Evolutionary conservation across 2,888 invertebrate genomes (phyloP), one percentile per base, ranked within the genome.

Genomic region (Scaeva pyrastri): DNA sequence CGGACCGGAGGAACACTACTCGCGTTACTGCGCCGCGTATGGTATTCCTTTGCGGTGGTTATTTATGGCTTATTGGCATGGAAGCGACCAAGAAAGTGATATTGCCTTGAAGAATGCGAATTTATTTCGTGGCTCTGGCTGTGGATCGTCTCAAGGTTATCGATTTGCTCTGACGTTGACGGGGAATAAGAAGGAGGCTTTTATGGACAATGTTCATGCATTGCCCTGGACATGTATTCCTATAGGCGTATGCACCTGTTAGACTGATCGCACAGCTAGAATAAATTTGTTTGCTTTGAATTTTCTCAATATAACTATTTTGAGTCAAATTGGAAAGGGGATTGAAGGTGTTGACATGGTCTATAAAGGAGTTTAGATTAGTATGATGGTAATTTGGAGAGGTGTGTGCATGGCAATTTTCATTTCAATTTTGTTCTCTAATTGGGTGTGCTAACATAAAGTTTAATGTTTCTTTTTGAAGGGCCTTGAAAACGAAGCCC

Each of bases 61-160:
- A 80, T 85, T 85, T 85, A 85, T 80, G 71, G 80, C 85, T 55
- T 72, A 78, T 78, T 78, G 73, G 31, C 52, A 52, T 55, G 72
- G 60, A 68, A 64, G 75, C 66, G 45, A 50, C 72, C 55, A 76
- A 56, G 50, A 68, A 55, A 75, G 60, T 76, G 41, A 72, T 76
- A 72, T 80, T 80, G 62, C 80, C 80, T 76, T 80, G 76, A 72
- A 85, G 72, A 85, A 85, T 85, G 71, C 55, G 85, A 85, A 85
- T 80, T 80, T 85, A 75, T 76, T 85, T 85, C 85, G 85, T 85
- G 85, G 72, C 68, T 80, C n/a, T n/a, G n/a, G n/a, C n/a, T n/a
- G n/a, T n/a, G n/a, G n/a, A n/a, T n/a, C 41, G 80, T 80, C 80
- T 85, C 85, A 85, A 85, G 85, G 85, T 80, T 85, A 55, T 76